These are phyloP conservation scores for Hofmannophila pseudospretella DNA, from an alignment of 2,888 invertebrate species.

Conservation along the genomic window DNA sequence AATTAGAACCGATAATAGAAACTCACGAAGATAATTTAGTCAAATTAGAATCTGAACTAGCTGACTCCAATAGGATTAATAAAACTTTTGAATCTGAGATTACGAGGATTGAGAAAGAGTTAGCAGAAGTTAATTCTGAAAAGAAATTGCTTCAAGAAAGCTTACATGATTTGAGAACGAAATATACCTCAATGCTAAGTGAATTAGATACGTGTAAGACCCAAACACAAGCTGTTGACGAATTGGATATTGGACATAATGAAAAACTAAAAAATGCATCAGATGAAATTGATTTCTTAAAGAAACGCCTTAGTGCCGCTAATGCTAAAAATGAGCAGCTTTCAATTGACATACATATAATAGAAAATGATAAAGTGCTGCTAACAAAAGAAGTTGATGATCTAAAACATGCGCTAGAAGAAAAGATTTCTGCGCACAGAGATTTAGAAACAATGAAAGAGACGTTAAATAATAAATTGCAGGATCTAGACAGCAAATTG, in stretches of 20 bases:
- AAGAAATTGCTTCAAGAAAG: conserved; percentile 70
- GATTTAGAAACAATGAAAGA: conserved; percentile 37
- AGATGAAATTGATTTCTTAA: conserved; percentile 60
- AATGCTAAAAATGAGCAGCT: conserved; percentile 68
- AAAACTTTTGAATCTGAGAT: conserved; percentile 79
- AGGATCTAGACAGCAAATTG: conserved; percentile 37
- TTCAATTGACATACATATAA: conserved; percentile 70
- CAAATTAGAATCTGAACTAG: conserved; percentile 81
- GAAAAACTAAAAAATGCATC: conserved; percentile 42
- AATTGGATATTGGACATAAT: conserved; percentile 57
- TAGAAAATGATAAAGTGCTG: conserved; percentile 72
- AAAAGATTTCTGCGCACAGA: conserved; percentile 34
- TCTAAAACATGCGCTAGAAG: conserved; percentile 47
- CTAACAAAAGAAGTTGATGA: conserved; percentile 63
- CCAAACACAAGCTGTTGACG: conserved; percentile 65
- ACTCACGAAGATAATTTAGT: conserved; percentile 83
- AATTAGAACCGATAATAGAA: conserved; percentile 84
- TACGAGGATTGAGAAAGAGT: conserved; percentile 73
- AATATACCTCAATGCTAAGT: conserved; percentile 70
- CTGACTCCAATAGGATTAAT: conserved; percentile 78
- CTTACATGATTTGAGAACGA: conserved; percentile 70
- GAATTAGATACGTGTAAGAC: conserved; percentile 60
- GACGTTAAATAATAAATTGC: conserved; percentile 48
- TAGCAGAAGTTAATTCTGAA: conserved; percentile 59
- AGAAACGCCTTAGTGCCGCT: conserved; percentile 44